These are phyloP conservation scores for Malurus alboscapulatus DNA, from an alignment of 2,113 vertebrate genomes.

Conservation along the genomic window DNA sequence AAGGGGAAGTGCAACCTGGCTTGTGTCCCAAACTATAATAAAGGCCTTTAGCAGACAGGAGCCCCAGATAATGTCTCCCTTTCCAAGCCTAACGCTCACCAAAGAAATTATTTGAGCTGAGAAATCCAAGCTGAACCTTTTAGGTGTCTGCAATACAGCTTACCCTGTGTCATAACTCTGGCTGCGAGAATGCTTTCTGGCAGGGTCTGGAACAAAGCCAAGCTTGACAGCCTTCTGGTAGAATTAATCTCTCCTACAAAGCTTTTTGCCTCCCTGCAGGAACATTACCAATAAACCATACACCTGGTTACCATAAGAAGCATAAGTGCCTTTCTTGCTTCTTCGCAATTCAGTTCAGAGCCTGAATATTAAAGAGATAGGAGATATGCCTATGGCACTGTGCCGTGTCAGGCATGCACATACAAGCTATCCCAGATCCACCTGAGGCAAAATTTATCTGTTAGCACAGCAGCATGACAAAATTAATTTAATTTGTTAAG, in stretches of 20 bases:
- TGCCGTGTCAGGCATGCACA: background rate
- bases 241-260: background rate
- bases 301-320: background rate
- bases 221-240: background rate
- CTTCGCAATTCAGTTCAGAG: background rate
- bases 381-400: background rate
- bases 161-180: background rate
- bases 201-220: constrained; percentile 1
- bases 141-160: background rate
- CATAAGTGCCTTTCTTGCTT: background rate
- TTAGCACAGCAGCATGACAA: background rate
- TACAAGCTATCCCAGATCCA: background rate
- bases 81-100: background rate
- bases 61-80: background rate
- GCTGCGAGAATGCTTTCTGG: background rate
- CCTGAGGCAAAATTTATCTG: background rate
- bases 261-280: background rate
- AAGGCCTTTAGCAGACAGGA: background rate
- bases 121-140: background rate
- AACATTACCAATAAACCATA: background rate
- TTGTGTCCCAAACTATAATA: background rate
- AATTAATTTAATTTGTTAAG: background rate
- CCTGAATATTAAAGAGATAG: background rate
- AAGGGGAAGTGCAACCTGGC: background rate
- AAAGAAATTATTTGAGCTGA: background rate